These are phyloP conservation scores for Copidosoma aretas DNA, from an alignment of 2,888 invertebrate genomes.

Conservation along the genomic window DNA sequence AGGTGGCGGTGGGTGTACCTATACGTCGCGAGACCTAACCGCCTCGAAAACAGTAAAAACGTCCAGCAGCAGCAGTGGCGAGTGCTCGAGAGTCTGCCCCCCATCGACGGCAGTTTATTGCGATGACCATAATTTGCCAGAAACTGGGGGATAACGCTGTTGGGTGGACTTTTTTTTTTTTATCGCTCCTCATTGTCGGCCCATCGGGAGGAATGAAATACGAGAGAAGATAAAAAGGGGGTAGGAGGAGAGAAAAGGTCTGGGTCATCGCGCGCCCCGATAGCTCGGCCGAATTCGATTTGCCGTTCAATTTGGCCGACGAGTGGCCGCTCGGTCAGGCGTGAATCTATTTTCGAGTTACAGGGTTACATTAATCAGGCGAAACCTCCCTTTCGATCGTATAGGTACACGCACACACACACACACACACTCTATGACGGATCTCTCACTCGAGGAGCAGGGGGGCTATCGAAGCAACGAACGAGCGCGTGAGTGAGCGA, in stretches of 20 bases:
- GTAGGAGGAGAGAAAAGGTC: neutral
- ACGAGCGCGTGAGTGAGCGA: too few relatives aligned
- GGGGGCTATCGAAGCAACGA: too few relatives aligned
- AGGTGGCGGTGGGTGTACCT: too few relatives aligned
- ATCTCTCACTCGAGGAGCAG: too few relatives aligned
- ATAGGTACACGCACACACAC: too few relatives aligned
- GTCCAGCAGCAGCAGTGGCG: too few relatives aligned
- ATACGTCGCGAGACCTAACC: too few relatives aligned
- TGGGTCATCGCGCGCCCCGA: too few relatives aligned
- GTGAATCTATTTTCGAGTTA: constrained; percentile 11
- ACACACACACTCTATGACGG: too few relatives aligned
- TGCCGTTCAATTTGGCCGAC: constrained; percentile 31
- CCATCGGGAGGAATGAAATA: neutral
- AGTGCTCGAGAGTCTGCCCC: too few relatives aligned
- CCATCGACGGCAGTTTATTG: neutral
- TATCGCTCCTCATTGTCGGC: neutral
- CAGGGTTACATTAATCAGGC: constrained; percentile 25
- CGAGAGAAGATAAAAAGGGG: neutral
- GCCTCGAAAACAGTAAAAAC: neutral
- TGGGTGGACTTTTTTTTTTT: neutral
- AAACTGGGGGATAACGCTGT: neutral
- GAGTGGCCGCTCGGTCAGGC: constrained; percentile 28
- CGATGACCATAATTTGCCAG: neutral
- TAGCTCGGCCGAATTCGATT: constrained; percentile 26
- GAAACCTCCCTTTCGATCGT: neutral